Conservation (phyloP, 1,140 invertebrate genomes). For the Meloidogyne hapla region DNA sequence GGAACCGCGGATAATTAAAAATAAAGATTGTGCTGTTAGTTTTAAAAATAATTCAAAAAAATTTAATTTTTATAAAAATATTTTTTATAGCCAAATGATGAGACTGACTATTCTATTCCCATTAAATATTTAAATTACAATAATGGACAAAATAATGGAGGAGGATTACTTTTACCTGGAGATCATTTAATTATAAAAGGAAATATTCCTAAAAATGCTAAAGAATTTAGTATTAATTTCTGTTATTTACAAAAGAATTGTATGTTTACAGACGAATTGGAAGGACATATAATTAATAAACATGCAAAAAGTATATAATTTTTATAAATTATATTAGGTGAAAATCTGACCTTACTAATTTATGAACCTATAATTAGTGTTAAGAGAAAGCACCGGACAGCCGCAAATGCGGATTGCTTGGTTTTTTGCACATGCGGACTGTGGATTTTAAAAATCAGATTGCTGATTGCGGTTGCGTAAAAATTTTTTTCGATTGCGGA, state of each 20-base stretch:
- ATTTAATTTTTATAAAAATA: not conserved
- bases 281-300: too few species aligned
- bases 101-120: not conserved
- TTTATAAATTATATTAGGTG: too few species aligned
- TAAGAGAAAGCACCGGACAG: too few species aligned
- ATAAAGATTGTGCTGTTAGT: not conserved
- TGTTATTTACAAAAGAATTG: constrained; percentile 1
- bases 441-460: too few species aligned
- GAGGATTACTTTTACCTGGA: not conserved
- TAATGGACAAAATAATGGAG: not conserved
- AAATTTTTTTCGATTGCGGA: too few species aligned
- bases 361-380: too few species aligned
- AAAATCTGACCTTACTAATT: too few species aligned
- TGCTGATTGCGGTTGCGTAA: too few species aligned
- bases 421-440: too few species aligned
- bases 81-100: not conserved
- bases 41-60: not conserved
- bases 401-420: too few species aligned
- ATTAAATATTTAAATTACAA: constrained; percentile 7
- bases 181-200: not conserved
- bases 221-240: not conserved
- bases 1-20: not conserved
- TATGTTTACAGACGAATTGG: not conserved
- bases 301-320: too few species aligned
- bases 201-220: not conserved